Conservation (phyloP, 2,797 vertebrate species). For the Chelonia mydas region DNA sequence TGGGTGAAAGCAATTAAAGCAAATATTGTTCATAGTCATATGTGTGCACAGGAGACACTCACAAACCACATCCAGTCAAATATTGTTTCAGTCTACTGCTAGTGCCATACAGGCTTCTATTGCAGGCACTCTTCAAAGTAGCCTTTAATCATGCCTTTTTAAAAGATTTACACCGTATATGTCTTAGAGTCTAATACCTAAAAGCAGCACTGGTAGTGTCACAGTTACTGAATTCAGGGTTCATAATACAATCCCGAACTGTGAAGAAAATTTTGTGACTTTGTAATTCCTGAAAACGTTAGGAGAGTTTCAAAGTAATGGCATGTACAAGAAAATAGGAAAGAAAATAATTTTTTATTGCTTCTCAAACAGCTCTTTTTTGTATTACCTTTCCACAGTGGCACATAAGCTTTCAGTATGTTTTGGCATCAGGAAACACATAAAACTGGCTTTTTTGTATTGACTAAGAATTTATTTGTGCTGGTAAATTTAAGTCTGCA, state of each 20-base stretch:
- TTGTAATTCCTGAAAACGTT: slow-evolving; percentile 5
- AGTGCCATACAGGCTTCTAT: neutral
- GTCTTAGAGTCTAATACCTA: neutral
- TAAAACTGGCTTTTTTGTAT: neutral
- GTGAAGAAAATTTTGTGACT: neutral
- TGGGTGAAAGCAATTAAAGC: neutral
- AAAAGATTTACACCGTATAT: neutral
- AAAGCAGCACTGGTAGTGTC: neutral
- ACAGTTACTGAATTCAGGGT: neutral
- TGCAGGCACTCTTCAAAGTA: neutral
- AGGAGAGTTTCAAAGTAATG: neutral
- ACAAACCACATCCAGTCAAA: neutral
- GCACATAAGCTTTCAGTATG: slow-evolving; percentile 17
- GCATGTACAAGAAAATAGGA: neutral
- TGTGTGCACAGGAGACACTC: neutral
- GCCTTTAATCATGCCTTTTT: neutral
- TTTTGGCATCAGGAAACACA: slow-evolving; percentile 6
- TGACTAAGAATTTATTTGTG: slow-evolving; percentile 16
- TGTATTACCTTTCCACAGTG: neutral
- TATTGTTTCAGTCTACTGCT: neutral
- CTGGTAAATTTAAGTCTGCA: neutral
- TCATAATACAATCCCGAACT: neutral
- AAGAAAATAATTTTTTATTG: slow-evolving; percentile 21
- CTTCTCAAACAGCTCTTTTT: neutral
- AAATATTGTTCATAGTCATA: neutral